These are phyloP conservation scores for Dicrostonyx torquatus DNA, from an alignment of 2,797 vertebrate species.

Conservation along the genomic window DNA sequence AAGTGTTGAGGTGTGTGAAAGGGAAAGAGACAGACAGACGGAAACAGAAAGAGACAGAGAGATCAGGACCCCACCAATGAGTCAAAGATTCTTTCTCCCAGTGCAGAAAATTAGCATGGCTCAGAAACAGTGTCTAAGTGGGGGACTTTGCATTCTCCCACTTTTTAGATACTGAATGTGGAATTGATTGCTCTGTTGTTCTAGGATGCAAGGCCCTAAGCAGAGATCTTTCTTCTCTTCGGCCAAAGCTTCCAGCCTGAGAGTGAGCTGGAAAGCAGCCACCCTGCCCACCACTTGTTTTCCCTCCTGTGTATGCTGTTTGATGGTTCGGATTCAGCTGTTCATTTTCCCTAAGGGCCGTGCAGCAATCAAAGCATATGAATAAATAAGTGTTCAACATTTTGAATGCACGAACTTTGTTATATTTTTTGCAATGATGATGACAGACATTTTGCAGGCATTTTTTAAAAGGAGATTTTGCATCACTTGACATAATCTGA, in stretches of 20 bases:
- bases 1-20: background rate
- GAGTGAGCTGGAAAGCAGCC: background rate
- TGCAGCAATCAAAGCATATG: constrained; percentile 78
- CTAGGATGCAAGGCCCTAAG: constrained; percentile 14
- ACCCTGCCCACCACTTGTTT: constrained; percentile 76
- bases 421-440: constrained; percentile 80
- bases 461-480: constrained; percentile 61
- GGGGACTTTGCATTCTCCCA: too few relatives aligned
- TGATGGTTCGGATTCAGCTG: constrained; percentile 74
- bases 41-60: background rate
- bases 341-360: constrained; percentile 82
- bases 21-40: too few relatives aligned
- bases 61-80: background rate
- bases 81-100: constrained; percentile 26
- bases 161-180: constrained; percentile 63
- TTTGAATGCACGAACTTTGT: constrained; percentile 78
- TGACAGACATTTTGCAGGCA: constrained; percentile 75
- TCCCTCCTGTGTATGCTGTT: constrained; percentile 65
- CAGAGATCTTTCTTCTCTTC: constrained; percentile 51
- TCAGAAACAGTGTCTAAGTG: constrained; percentile 52
- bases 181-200: constrained; percentile 51
- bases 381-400: constrained; percentile 82
- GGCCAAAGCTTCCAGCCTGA: constrained; percentile 40
- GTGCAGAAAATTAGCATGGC: constrained; percentile 57
- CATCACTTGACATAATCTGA: background rate